Evolutionary conservation across 2,113 vertebrate species (phyloP).

Genomic region (Antechinus stuartii): DNA sequence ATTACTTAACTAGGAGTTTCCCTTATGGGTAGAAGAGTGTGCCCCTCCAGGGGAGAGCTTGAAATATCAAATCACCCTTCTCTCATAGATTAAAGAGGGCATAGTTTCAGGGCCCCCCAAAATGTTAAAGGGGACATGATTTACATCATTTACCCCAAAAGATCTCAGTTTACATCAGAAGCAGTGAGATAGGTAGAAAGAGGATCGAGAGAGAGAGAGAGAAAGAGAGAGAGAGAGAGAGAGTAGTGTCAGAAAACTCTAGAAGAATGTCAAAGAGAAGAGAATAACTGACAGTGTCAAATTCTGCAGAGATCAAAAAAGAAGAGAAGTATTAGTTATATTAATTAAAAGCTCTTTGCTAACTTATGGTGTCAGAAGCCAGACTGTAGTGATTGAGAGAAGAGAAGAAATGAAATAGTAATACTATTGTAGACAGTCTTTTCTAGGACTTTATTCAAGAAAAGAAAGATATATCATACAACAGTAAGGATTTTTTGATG

Average conservation of each 20-base stretch:
- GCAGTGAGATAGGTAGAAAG: neutral
- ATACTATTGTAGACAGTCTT: neutral
- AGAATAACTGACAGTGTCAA: neutral
- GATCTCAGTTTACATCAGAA: no score
- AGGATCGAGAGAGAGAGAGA: neutral
- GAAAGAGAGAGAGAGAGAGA: no score
- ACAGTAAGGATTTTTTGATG: neutral
- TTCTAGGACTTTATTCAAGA: neutral
- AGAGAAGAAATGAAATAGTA: neutral
- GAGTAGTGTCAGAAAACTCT: neutral
- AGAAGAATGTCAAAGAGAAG: neutral
- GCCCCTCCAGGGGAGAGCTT: no score
- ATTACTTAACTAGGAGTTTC: no score
- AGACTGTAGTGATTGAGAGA: neutral
- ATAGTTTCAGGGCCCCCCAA: no score
- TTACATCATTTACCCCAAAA: no score
- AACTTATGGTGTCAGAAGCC: neutral
- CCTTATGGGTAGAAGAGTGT: no score
- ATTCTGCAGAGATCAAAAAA: neutral
- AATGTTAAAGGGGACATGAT: no score
- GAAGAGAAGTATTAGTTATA: neutral
- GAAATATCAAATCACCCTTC: no score
- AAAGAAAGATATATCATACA: neutral
- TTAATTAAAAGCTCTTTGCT: no score
- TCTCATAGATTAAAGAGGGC: no score